A percentile compares a stretch with the other conserved stretches of the same genome.
phyloP scores from a whole-genome alignment of 2,888 invertebrate species.

The Pherbina coryleti region DNA sequence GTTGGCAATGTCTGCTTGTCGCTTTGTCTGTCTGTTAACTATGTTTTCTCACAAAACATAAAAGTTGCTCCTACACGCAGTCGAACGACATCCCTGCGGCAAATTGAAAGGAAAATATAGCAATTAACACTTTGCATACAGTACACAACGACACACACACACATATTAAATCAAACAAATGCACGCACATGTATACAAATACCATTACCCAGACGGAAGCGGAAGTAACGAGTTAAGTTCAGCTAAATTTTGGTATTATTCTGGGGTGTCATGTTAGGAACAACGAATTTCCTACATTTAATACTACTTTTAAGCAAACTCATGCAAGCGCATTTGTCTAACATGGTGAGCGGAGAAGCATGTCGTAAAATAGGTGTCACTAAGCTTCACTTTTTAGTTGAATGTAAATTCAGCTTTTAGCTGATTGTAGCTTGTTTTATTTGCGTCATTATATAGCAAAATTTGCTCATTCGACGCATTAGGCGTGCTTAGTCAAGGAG shows the following conservation, averaged over 20 bases:
- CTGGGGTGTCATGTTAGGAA: not conserved
- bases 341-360: not conserved
- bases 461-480: conserved; percentile 20
- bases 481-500: not conserved
- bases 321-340: not conserved
- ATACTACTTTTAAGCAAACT: not conserved
- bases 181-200: not conserved
- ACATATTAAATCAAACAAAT: not conserved
- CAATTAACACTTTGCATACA: conserved; percentile 31
- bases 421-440: not conserved
- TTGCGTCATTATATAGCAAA: conserved; percentile 6
- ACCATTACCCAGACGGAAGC: not conserved
- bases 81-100: conserved; percentile 3
- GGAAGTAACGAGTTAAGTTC: conserved; percentile 5
- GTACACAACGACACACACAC: not conserved
- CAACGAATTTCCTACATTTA: not conserved
- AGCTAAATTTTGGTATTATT: not conserved
- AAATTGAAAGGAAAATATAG: conserved; percentile 37
- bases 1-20: too few species aligned
- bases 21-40: not conserved
- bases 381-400: conserved; percentile 5
- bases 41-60: not conserved
- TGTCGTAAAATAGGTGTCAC: not conserved
- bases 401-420: not conserved
- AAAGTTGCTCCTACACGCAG: not conserved